Conservation (phyloP, 2,113 vertebrate species). For the Agelaius tricolor region DNA sequence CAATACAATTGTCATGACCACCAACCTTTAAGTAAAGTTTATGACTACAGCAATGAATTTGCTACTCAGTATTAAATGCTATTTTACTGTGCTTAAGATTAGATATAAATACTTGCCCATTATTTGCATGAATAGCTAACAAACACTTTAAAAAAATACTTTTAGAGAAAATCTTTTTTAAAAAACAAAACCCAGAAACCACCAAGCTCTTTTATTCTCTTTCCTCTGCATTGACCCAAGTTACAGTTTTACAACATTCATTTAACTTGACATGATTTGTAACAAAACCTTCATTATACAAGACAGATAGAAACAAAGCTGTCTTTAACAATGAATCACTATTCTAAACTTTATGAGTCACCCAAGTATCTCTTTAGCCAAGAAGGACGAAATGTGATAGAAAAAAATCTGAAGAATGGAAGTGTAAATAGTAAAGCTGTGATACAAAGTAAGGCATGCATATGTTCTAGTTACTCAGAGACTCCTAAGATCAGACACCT, state of each 20-base stretch:
- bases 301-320: conserved; percentile 27
- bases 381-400: background rate
- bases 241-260: background rate
- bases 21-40: background rate
- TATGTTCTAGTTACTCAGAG: background rate
- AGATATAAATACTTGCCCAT: background rate
- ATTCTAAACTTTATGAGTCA: background rate
- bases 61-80: background rate
- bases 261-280: background rate
- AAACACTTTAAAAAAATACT: background rate
- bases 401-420: conserved; percentile 19
- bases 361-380: background rate
- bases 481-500: background rate
- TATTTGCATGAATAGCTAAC: background rate
- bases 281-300: conserved; percentile 3
- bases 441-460: background rate
- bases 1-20: background rate
- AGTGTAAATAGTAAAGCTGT: background rate
- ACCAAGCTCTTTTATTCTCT: background rate
- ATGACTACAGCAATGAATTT: background rate
- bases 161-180: background rate
- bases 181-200: background rate
- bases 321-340: conserved; percentile 33
- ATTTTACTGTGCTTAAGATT: background rate
- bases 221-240: background rate